Conservation (phyloP, 2,113 vertebrate genomes). For the Ciconia stormi region DNA sequence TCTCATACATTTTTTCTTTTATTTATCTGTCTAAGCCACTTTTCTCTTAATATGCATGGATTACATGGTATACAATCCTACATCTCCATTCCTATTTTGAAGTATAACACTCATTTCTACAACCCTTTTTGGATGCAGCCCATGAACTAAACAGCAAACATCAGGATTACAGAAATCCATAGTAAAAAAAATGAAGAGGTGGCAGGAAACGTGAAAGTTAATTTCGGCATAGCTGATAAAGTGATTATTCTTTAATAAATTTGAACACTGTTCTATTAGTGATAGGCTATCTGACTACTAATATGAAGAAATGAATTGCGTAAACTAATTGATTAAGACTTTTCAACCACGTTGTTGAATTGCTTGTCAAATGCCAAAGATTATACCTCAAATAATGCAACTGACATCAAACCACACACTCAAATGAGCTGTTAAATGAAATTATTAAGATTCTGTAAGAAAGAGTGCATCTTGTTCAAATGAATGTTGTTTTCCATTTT, state of each 20-base stretch:
- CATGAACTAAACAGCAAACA: not conserved
- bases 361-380: not conserved
- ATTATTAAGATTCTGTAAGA: not conserved
- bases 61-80: not conserved
- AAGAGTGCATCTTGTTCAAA: not conserved
- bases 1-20: not conserved
- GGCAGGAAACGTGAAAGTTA: not conserved
- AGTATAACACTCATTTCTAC: not conserved
- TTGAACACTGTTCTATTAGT: not conserved
- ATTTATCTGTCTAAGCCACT: not conserved
- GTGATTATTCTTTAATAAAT: not conserved
- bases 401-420: not conserved
- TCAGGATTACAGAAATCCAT: not conserved
- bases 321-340: not conserved
- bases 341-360: not conserved
- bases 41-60: not conserved
- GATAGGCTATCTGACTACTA: not conserved
- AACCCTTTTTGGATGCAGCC: not conserved
- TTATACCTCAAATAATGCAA: not conserved
- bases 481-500: not conserved
- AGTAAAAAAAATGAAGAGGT: not conserved
- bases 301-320: not conserved
- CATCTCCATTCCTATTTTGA: not conserved
- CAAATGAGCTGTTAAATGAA: not conserved
- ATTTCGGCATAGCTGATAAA: not conserved